phyloP scores from a whole-genome alignment of 2,797 vertebrate species.

The Epinephelus awoara region DNA sequence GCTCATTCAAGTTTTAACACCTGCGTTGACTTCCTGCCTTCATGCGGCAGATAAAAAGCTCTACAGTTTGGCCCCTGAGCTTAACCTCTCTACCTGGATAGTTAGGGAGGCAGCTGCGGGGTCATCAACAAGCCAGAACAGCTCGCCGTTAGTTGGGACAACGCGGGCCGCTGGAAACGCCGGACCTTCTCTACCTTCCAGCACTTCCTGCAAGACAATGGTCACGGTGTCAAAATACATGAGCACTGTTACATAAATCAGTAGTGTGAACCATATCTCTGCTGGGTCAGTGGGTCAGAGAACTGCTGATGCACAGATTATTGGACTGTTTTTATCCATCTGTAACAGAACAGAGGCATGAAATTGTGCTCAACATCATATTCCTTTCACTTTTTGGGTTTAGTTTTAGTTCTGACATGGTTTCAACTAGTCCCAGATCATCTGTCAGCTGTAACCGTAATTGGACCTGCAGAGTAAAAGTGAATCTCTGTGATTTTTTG shows the following conservation, averaged over 20 bases:
- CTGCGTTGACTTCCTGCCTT: background rate
- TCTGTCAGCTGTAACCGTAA: background rate
- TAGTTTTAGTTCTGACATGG: background rate
- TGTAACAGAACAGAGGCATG: background rate
- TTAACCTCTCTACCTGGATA: conserved; percentile 86
- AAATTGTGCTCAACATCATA: background rate
- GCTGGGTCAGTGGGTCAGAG: background rate
- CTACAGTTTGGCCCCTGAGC: conserved; percentile 81
- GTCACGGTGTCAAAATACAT: conserved; percentile 32
- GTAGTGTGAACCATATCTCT: background rate
- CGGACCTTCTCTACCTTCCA: conserved; percentile 87
- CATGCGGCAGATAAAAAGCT: background rate
- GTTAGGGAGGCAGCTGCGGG: conserved; percentile 89
- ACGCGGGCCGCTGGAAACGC: conserved; percentile 90
- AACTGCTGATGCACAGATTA: background rate
- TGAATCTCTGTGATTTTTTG: background rate
- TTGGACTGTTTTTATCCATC: background rate
- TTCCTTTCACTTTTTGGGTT: background rate
- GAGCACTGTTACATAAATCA: background rate
- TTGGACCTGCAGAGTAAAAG: background rate
- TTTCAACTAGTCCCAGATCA: background rate
- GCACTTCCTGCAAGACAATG: conserved; percentile 83
- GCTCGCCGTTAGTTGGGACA: conserved; percentile 85
- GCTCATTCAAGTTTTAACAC: background rate
- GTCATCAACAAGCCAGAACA: conserved; percentile 93